Base-by-base conservation (phyloP, 2,888 invertebrate species). In the Mesoligia furuncula region DNA sequence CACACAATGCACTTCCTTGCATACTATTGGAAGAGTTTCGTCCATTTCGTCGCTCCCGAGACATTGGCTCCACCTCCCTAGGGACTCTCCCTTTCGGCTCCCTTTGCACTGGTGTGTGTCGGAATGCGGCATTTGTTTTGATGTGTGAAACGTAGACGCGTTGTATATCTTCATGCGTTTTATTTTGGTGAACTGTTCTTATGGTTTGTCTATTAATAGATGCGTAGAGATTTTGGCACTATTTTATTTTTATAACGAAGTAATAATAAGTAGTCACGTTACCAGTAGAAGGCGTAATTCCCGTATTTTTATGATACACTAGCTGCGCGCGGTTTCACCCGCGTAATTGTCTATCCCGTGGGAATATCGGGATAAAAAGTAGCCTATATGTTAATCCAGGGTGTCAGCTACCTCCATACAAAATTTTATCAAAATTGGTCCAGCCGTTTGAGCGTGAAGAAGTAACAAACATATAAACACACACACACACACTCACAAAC, bases 51-150 rank as follows among this genome's bases (percentile, higher is more conserved):
- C 92, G 92, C 87, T 92, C 93, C 94, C 93, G 93, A 95, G 95
- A 95, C 95, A 93, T 93, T 95, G 93, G 95, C 96, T 92, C 97
- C 96, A 92, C 96, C 96, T 96, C 96, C 96, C 96, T 76, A 83
- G 96, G 95, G 97, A 97, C 96, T 96, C 95, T 96, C 96, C 95
- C 96, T 96, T 95, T 96, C 95, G 88, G 86, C 86, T 86, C 85
- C 79, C 77, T 90, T 87, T 80, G 77, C 86, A 84, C 66, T 74
- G 65, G 90, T 93, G 92, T 90, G 93, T 90, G 90, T 89, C 87
- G 88, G 88, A 86, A 88, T 85, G 85, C 86, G 88, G 87, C 86
- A 84, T 89, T 85, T 86, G 85, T 87, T 81, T 84, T 87, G 73
- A 88, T 93, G 91, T 93, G 93, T 91, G 89, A 89, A 89, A 89